These are phyloP conservation scores for Larimichthys crocea DNA, from an alignment of 2,113 vertebrate genomes.

Conservation along the genomic window DNA sequence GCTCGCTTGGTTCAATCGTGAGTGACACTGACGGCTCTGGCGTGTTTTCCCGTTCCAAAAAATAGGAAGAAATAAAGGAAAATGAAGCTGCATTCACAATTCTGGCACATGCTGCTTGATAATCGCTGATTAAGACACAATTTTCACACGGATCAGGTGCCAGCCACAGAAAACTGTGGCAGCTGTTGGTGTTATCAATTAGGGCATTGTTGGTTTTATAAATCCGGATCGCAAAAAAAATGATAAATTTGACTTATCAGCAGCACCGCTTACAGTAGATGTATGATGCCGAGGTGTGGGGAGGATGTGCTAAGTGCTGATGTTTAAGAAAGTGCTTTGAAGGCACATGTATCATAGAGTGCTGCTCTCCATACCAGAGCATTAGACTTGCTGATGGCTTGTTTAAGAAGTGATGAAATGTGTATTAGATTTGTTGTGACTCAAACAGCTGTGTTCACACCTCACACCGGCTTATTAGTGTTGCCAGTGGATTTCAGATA, in stretches of 20 bases:
- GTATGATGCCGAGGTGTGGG: conserved; percentile 46
- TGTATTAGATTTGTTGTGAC: conserved; percentile 72
- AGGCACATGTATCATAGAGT: conserved; percentile 74
- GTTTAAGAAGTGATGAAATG: conserved; percentile 79
- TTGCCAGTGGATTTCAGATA: conserved; percentile 60
- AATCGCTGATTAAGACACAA: conserved; percentile 66
- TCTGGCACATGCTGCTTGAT: conserved; percentile 57
- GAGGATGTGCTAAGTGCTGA: conserved; percentile 77
- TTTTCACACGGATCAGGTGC: conserved; percentile 51
- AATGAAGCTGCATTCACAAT: conserved; percentile 56
- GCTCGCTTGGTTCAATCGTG: conserved; percentile 69
- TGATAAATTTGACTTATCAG: conserved; percentile 69
- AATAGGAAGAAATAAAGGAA: conserved; percentile 39
- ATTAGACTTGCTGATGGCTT: conserved; percentile 79
- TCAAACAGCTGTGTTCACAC: conserved; percentile 79
- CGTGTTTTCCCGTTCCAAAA: conserved; percentile 47
- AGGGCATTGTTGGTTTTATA: conserved; percentile 59
- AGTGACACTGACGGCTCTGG: conserved; percentile 66
- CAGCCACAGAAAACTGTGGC: conserved; percentile 39
- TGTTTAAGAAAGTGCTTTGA: conserved; percentile 77
- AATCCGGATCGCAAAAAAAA: conserved; percentile 52
- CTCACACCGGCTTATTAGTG: conserved; percentile 57
- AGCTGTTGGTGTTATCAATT: conserved; percentile 68
- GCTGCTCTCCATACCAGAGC: conserved; percentile 56
- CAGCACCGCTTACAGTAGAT: conserved; percentile 49